These are phyloP conservation scores for Budorcas taxicolor DNA, from an alignment of 2,113 vertebrate genomes.

Conservation along the genomic window DNA sequence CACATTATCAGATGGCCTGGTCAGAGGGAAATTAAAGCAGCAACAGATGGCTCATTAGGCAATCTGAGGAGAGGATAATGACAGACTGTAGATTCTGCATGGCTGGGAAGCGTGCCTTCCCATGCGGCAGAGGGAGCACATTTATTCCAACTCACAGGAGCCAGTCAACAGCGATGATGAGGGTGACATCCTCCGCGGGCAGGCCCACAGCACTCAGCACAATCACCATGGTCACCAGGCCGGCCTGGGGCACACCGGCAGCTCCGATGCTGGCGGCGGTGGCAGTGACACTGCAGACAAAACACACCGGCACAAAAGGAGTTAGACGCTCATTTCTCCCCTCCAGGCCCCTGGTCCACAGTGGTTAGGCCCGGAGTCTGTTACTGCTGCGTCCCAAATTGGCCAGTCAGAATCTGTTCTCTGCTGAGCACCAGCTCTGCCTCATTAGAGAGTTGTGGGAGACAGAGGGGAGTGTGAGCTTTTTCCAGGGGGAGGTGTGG, in stretches of 20 bases:
- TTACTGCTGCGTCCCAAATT: neutral
- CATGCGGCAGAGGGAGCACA: neutral
- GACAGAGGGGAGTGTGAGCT: neutral
- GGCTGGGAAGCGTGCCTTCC: neutral
- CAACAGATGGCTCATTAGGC: conserved; percentile 37
- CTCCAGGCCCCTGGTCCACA: neutral
- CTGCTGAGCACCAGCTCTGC: neutral
- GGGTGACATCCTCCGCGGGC: conserved; percentile 93
- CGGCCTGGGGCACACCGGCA: conserved; percentile 95
- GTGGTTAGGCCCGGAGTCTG: accelerated
- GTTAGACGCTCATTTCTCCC: conserved; percentile 38
- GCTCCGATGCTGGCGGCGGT: conserved; percentile 97
- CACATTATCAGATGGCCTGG: conserved; percentile 6
- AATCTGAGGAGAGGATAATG: neutral
- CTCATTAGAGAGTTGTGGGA: neutral
- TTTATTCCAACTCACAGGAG: conserved; percentile 89
- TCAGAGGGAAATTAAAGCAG: conserved; percentile 15
- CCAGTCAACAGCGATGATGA: conserved; percentile 98
- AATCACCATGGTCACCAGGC: conserved; percentile 98
- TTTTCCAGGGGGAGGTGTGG: no score
- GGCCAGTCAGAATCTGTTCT: neutral
- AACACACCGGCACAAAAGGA: conserved; percentile 34
- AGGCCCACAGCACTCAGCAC: conserved; percentile 95
- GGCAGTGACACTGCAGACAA: conserved; percentile 88
- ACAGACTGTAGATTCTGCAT: neutral